Base-by-base conservation (phyloP, 2,113 vertebrate genomes). In the Brachyistius frenatus region DNA sequence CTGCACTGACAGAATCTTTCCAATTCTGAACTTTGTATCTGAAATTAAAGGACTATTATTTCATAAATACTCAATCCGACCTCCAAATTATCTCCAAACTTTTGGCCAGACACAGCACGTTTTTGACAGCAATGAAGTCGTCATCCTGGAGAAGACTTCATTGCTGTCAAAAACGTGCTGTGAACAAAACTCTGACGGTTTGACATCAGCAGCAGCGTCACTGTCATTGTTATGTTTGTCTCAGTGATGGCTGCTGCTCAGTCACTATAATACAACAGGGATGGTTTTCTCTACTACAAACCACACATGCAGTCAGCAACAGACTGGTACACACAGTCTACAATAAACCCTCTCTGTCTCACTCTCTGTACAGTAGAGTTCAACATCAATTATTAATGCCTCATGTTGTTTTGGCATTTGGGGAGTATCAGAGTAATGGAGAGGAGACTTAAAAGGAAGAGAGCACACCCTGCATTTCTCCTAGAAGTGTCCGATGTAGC, bases 311-410 rank as follows among this genome's bases (percentile, higher is more conserved):
- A 50, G 31, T 14, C 23, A 37, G 2, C 13, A 5, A 3, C 13
- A 65, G 15, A 72, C 37, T 11, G 36, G 14, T 3, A 73, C 46
- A 52, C 73, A 14, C 46, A 4, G 15, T 10, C 67, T n/a, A 44
- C 60, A 65, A 75, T 49, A 63, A 63, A 61, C 33, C 44, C 60
- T 37, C 57, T 37, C 47, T 32, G 13, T 56, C 61, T 81, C 52
- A 71, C 62, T 75, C 60, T 76, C 60, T 4, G 46, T 56, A 71
- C 78, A 67, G 62, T 65, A 44, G 58, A 81, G 81, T 55, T 63
- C 63, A 54, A 44, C 62, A 82, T 89, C 79, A 88, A 91, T 93
- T 85, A 91, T 88, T 84, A 76, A 91, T 86, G 80, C 64, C 62
- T 41, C 31, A 68, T 80, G 83, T 84, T 86, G 78, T 88, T 87